These are phyloP conservation scores for Poecile montanus DNA, from an alignment of 2,797 vertebrate genomes.

Conservation along the genomic window DNA sequence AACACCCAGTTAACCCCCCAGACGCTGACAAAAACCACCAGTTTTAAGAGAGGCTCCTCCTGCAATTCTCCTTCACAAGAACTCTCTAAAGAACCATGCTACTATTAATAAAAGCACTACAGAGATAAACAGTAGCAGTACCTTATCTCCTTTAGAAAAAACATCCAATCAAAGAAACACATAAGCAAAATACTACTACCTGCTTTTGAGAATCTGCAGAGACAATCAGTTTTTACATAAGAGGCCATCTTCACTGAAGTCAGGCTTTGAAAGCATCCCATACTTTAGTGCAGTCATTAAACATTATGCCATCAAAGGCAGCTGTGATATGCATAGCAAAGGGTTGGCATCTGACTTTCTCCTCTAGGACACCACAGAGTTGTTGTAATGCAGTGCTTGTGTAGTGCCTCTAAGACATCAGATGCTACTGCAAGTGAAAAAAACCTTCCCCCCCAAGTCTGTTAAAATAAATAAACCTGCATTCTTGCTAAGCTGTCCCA, in stretches of 20 bases:
- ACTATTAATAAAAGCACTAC: not conserved
- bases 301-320: not conserved
- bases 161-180: not conserved
- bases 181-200: not conserved
- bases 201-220: not conserved
- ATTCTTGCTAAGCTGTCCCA: not conserved
- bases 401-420: not conserved
- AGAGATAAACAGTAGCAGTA: not conserved
- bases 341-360: not conserved
- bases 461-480: not conserved
- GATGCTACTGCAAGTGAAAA: not conserved
- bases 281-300: not conserved
- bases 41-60: not conserved
- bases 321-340: not conserved
- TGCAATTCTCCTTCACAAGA: not conserved
- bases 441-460: accelerated
- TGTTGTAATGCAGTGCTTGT: not conserved
- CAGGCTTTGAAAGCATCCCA: not conserved
- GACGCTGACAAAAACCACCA: not conserved
- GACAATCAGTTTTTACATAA: not conserved
- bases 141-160: not conserved
- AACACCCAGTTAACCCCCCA: not conserved
- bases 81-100: not conserved
- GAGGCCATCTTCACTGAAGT: not conserved
- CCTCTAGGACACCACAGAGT: not conserved